A percentile compares a stretch with the other conserved stretches of the same genome.
phyloP scores from a whole-genome alignment of 2,113 vertebrate species.

The Cavia porcellus region DNA sequence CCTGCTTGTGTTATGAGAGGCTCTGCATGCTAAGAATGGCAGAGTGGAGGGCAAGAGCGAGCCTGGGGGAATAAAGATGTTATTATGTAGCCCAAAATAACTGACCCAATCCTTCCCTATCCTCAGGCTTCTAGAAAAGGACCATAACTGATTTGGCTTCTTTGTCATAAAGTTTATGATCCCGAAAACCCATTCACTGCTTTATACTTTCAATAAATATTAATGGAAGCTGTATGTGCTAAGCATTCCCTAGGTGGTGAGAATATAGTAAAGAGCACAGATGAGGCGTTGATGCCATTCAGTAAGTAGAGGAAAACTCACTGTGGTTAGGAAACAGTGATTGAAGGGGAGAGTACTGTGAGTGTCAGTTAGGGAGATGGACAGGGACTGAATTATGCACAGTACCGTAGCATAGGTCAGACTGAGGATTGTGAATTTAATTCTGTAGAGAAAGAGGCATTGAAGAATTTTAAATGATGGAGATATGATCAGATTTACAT shows the following conservation, averaged over 20 bases:
- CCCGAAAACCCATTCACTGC: conserved; percentile 28
- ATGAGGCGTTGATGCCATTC: neutral
- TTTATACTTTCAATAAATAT: conserved; percentile 47
- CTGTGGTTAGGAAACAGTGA: neutral
- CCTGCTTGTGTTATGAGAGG: neutral
- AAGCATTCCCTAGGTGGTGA: neutral
- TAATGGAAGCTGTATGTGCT: neutral
- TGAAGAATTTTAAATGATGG: conserved; percentile 4
- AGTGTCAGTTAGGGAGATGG: neutral
- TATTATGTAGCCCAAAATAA: conserved; percentile 43
- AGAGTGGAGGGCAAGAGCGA: conserved; percentile 8
- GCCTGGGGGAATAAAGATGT: neutral
- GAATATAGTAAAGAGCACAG: neutral
- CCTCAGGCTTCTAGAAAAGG: conserved; percentile 6
- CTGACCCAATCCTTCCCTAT: neutral
- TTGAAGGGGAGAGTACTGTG: neutral
- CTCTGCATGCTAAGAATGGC: neutral
- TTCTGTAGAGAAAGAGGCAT: neutral
- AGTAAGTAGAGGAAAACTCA: neutral
- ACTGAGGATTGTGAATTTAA: neutral
- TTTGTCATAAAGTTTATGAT: conserved; percentile 51
- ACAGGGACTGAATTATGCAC: neutral
- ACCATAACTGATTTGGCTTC: conserved; percentile 26
- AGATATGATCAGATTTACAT: neutral
- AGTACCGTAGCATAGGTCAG: neutral